Base-by-base conservation (phyloP, 2,113 vertebrate genomes). In the Elaphurus davidianus region DNA sequence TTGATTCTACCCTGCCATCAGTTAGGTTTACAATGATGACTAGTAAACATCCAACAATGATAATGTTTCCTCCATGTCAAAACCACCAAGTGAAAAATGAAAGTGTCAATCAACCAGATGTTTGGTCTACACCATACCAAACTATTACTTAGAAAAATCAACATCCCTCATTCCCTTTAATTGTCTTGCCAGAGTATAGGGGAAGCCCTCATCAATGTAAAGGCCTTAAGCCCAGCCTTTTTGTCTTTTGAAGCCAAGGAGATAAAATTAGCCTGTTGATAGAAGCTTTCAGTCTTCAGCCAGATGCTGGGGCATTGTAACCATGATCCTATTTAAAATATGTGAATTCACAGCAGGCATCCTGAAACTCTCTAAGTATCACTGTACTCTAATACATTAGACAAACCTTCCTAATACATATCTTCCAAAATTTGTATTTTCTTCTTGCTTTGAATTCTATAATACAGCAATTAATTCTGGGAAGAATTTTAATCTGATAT, bases 111-210 rank as follows among this genome's bases (percentile, higher is more conserved):
- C 64, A 90, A 52, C 81, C 82, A 86, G 21, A 92, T 96, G 93
- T 97, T 98, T 97, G 96, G 94, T 98, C 91, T 97, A 57, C 78
- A 91, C 52, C 16, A 84, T 67, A 30, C n/a, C 30, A 60, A 95
- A 59, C 43, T 90, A 82, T 94, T 79, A 84, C 5, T 96, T 98
- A 96, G 88, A 57, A 79, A 91, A 93, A 45, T 10, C 60, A 57
- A 45, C 83, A 89, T 19, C 6, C 8, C 8, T 40, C 52, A 74
- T 79, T 11, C 59, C 28, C 96, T 98, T 96, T 97, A 90, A 96
- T 94, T 93, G 67, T 96, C 84, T 74, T 91, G 21, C 6, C 21
- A 94, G 64, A 33, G 2, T 55, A 28, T 71, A 88, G 64, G 88
- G 40, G 74, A 95, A 94, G 27, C 19, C 45, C 40, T 52, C 84